These are phyloP conservation scores for Neoaliturus tenellus DNA, from an alignment of 2,888 invertebrate genomes.

Conservation along the genomic window DNA sequence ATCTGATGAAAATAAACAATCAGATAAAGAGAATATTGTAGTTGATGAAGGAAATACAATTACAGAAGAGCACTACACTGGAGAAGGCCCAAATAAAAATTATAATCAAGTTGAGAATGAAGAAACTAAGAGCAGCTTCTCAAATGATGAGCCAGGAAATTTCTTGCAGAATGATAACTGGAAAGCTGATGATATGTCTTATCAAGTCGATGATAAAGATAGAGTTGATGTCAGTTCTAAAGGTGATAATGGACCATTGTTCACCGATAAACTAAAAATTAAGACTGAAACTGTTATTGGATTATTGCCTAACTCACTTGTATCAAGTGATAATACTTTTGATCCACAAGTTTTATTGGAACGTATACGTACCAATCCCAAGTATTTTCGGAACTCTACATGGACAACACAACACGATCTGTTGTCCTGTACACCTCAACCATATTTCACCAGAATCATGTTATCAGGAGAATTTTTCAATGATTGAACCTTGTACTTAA, in stretches of 20 bases:
- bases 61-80: neutral
- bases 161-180: conserved; percentile 30
- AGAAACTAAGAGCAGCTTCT: neutral
- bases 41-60: neutral
- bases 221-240: conserved; percentile 47
- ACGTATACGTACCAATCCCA: conserved; percentile 79
- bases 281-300: conserved; percentile 68
- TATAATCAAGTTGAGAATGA: too few relatives aligned
- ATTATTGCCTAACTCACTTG: conserved; percentile 74
- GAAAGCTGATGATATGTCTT: conserved; percentile 55
- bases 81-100: too few relatives aligned
- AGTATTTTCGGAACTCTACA: conserved; percentile 78
- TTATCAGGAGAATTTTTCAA: conserved; percentile 86
- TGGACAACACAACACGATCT: conserved; percentile 80
- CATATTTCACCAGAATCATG: conserved; percentile 86
- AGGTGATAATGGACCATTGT: conserved; percentile 51
- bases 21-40: neutral
- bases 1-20: neutral
- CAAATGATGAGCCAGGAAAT: neutral
- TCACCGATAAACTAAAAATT: conserved; percentile 52
- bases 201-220: conserved; percentile 59
- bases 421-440: conserved; percentile 87
- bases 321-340: conserved; percentile 75
- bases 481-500: too few relatives aligned
- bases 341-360: conserved; percentile 84